Conservation (phyloP, 2,797 vertebrate species). For the Orientallactaga sibirica region DNA sequence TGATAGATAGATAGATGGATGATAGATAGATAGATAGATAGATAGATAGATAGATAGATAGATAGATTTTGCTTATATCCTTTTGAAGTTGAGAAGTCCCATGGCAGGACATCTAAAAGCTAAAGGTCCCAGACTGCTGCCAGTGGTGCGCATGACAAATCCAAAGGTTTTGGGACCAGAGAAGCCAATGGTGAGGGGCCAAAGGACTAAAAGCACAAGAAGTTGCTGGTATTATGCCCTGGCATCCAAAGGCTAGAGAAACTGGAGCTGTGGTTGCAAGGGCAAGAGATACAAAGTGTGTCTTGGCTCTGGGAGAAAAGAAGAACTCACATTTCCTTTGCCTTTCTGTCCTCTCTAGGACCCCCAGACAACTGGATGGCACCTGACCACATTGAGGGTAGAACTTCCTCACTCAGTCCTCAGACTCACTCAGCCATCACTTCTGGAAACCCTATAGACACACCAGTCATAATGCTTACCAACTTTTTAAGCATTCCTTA, state of each 20-base stretch:
- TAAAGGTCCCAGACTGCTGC: neutral
- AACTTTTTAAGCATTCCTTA: neutral
- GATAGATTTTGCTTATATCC: neutral
- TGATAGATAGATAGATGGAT: neutral
- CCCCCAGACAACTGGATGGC: neutral
- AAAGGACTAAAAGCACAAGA: too few species aligned
- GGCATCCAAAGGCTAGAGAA: neutral
- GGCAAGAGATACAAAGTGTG: neutral
- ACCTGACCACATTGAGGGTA: neutral
- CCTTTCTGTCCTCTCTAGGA: neutral
- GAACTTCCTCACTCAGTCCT: neutral
- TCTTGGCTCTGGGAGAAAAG: neutral
- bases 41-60: too few species aligned
- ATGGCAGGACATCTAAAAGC: neutral
- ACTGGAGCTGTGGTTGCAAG: neutral
- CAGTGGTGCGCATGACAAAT: neutral
- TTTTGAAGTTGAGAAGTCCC: neutral
- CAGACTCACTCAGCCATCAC: neutral
- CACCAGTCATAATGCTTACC: neutral
- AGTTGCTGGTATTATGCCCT: neutral
- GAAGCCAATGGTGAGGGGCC: too few species aligned
- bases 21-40: neutral
- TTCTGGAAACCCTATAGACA: neutral
- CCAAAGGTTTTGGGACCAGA: neutral
- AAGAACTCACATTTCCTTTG: neutral